Percentiles rank a stretch among this genome's conserved stretches.
phyloP scores from a whole-genome alignment of 2,888 invertebrate species.

The Drosophila fungiperda region DNA sequence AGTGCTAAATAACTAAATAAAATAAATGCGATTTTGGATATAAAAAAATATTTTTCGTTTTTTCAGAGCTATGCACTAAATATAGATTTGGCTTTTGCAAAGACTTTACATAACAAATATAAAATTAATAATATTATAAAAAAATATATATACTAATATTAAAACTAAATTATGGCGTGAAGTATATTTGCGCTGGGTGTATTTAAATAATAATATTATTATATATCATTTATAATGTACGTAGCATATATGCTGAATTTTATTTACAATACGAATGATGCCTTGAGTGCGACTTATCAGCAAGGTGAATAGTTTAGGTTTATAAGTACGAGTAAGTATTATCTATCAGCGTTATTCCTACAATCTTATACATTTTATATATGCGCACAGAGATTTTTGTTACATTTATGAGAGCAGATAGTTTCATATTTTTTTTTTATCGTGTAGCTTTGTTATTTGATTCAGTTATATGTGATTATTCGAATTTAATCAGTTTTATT shows the following conservation, averaged over 20 bases:
- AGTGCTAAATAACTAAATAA: slow-evolving; percentile 49
- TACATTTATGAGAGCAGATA: slow-evolving; percentile 45
- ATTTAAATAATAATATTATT: slow-evolving; percentile 27
- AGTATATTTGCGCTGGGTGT: slow-evolving; percentile 49
- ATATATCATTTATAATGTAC: slow-evolving; percentile 26
- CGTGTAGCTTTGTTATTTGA: slow-evolving; percentile 33
- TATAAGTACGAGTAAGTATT: slow-evolving; percentile 15
- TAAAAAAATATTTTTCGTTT: slow-evolving; percentile 30
- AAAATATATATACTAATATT: slow-evolving; percentile 21
- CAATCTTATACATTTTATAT: slow-evolving; percentile 9
- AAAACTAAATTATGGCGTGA: slow-evolving; percentile 70
- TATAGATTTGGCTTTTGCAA: slow-evolving; percentile 76
- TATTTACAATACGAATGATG: slow-evolving; percentile 61
- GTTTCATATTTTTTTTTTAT: slow-evolving; percentile 2
- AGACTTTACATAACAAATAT: slow-evolving; percentile 51
- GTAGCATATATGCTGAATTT: slow-evolving; percentile 30
- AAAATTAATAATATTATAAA: slow-evolving; percentile 10
- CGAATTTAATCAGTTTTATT: slow-evolving; percentile 19
- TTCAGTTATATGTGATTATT: slow-evolving; percentile 38
- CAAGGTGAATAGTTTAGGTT: slow-evolving; percentile 36
- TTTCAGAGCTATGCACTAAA: slow-evolving; percentile 56
- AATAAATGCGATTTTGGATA: slow-evolving; percentile 73
- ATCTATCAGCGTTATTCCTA: slow-evolving; percentile 30
- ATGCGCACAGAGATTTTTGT: slow-evolving; percentile 51
- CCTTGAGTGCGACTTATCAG: slow-evolving; percentile 38